Evolutionary conservation across 2,888 invertebrate species (phyloP).

Genomic region (Pammene fasciana): DNA sequence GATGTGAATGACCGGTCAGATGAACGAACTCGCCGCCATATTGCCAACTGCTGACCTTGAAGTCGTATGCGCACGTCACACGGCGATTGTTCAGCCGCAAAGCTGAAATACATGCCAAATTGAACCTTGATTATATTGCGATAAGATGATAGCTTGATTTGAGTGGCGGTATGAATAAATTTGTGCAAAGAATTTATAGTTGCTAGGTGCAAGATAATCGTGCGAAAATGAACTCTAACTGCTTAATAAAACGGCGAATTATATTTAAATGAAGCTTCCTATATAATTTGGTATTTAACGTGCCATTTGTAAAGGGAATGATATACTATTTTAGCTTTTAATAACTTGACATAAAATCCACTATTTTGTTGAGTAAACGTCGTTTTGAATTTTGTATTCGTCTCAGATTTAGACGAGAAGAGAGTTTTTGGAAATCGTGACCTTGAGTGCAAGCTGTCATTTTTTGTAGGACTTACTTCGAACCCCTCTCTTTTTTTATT

Average conservation of each 20-base stretch:
- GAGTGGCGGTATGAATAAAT: neutral
- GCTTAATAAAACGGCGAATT: neutral
- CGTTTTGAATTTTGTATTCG: neutral
- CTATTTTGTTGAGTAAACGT: neutral
- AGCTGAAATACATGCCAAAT: constrained; percentile 3
- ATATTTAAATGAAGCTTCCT: neutral
- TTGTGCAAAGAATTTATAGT: constrained; percentile 21
- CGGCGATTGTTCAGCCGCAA: neutral
- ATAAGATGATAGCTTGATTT: neutral
- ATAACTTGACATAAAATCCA: neutral
- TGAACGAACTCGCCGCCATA: constrained; percentile 45
- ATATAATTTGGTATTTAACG: neutral
- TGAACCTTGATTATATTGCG: neutral
- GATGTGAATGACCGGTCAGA: constrained; percentile 25
- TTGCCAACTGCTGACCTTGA: constrained; percentile 44
- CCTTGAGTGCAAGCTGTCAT: constrained; percentile 1
- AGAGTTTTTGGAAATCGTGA: constrained; percentile 26
- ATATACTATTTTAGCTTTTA: constrained; percentile 3
- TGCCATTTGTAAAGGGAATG: constrained; percentile 16
- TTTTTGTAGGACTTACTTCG: neutral
- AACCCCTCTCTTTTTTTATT: neutral
- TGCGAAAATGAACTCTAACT: constrained; percentile 5
- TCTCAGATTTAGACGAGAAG: constrained; percentile 19
- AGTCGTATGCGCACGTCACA: constrained; percentile 22
- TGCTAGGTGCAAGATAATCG: neutral